Evolutionary conservation across 2,888 invertebrate genomes (phyloP).

Genomic region (Tetranychus truncatus): DNA sequence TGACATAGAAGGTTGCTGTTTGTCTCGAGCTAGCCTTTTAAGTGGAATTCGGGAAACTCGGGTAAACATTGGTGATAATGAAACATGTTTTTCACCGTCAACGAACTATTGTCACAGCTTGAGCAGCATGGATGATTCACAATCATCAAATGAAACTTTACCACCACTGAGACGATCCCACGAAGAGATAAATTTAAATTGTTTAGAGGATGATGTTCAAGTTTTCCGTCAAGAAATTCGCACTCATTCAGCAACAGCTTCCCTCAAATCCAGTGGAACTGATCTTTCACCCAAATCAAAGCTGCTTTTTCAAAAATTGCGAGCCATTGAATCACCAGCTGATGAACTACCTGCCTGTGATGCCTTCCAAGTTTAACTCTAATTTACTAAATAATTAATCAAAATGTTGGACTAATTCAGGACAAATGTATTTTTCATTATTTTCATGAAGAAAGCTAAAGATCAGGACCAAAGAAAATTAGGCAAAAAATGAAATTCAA

Average conservation of each 20-base stretch:
- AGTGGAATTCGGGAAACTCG: neutral
- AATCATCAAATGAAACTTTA: slow-evolving; percentile 13
- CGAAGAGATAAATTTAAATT: slow-evolving; percentile 18
- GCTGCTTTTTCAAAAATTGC: slow-evolving; percentile 16
- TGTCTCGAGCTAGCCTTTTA: neutral
- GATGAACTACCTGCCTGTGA: slow-evolving; percentile 7
- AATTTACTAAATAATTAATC: too few relatives aligned
- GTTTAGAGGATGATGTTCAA: slow-evolving; percentile 19
- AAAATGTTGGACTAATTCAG: too few relatives aligned
- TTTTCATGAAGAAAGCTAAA: too few relatives aligned
- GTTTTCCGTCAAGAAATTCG: slow-evolving; percentile 18
- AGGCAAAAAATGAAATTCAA: too few relatives aligned
- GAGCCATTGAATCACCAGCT: slow-evolving; percentile 13
- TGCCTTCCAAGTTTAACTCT: slow-evolving; percentile 9
- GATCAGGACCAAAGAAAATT: too few relatives aligned
- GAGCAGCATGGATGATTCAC: slow-evolving; percentile 17
- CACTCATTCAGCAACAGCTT: neutral
- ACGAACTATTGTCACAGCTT: slow-evolving; percentile 23
- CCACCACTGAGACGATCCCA: slow-evolving; percentile 20
- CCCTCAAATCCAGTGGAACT: neutral
- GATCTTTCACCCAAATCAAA: slow-evolving; percentile 10
- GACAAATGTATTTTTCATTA: too few relatives aligned
- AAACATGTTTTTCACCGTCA: neutral
- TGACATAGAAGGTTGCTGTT: neutral
- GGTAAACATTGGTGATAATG: neutral